phyloP scores from a whole-genome alignment of 2,888 invertebrate genomes.

The Ptychoptera albimana region DNA sequence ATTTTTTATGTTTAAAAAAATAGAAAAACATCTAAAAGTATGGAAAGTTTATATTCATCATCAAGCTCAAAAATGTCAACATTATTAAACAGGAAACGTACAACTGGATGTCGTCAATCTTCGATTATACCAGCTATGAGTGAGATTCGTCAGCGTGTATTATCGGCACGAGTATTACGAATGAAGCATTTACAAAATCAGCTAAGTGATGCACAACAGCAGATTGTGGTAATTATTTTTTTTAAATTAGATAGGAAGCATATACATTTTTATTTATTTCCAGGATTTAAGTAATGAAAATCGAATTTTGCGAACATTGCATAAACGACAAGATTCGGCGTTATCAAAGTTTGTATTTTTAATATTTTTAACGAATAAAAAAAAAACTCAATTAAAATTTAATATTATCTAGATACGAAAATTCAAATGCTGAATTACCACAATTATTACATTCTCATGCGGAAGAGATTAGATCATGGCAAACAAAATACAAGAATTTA shows the following conservation, averaged over 20 bases:
- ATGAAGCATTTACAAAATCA: constrained; percentile 67
- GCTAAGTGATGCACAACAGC: constrained; percentile 60
- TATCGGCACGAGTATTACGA: constrained; percentile 60
- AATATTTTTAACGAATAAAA: constrained; percentile 9
- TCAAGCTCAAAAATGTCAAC: constrained; percentile 27
- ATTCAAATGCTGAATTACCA: constrained; percentile 61
- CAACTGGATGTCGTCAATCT: constrained; percentile 16
- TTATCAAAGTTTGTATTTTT: constrained; percentile 38
- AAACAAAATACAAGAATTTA: constrained; percentile 49
- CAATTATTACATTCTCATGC: constrained; percentile 58
- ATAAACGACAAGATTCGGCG: constrained; percentile 66
- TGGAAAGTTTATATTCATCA: constrained; percentile 29
- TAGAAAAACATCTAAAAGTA: constrained; percentile 28
- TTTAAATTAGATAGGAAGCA: neutral
- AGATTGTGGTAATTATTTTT: constrained; percentile 42
- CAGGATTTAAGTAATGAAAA: constrained; percentile 58
- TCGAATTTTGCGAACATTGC: constrained; percentile 53
- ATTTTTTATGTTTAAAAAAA: no score
- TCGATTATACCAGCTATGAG: constrained; percentile 21
- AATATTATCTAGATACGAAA: constrained; percentile 42
- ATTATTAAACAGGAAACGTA: constrained; percentile 20
- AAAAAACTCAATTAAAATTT: neutral
- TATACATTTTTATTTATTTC: constrained; percentile 11
- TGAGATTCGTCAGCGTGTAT: constrained; percentile 42
- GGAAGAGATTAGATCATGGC: constrained; percentile 59